Evolutionary conservation across 2,888 invertebrate species (phyloP), one percentile per base, ranked within the genome.

Genomic region (Charanyca ferruginea): DNA sequence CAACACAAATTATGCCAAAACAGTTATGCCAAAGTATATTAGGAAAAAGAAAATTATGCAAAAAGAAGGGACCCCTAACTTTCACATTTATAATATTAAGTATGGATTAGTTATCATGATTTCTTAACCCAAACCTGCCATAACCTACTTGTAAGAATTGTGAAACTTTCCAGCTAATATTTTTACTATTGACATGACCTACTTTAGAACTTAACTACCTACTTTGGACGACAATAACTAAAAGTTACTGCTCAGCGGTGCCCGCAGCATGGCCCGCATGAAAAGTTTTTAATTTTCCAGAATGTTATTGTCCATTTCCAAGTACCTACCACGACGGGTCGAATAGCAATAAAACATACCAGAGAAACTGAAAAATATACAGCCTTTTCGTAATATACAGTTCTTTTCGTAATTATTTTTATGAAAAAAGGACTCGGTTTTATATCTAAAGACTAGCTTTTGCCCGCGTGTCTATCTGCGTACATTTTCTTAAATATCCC

Each of bases 131-230:
- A 47, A 54, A 66, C 64, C 53, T 45, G 41, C 47, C 25, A 13
- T 68, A 49, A 63, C 63, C 52, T 78, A 78, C 49, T 68, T 78
- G 23, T 57, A 20, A 48, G 38, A 51, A 47, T 61, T 41, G 47
- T 64, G 59, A 58, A 79, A 74, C 60, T 47, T 60, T 60, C n/a
- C 18, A 58, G 58, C 55, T 51, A 38, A 63, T 68, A 61, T 49
- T 77, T 71, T 72, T 64, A 80, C 54, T 57, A 73, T 48, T 62
- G 53, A 42, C 51, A 23, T 67, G 53, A 60, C 68, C 79, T 57
- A 54, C 28, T 62, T 69, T 16, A 16, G 20, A 28, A 22, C 52
- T 25, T 25, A 28, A 35, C 42, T 44, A 44, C 35, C 25, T 38
- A 73, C 35, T 77, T 61, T 44, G 9, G 25, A 20, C 72, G 25